Conservation (phyloP, 1,140 invertebrate species). For the Gyrodactylus salaris region DNA sequence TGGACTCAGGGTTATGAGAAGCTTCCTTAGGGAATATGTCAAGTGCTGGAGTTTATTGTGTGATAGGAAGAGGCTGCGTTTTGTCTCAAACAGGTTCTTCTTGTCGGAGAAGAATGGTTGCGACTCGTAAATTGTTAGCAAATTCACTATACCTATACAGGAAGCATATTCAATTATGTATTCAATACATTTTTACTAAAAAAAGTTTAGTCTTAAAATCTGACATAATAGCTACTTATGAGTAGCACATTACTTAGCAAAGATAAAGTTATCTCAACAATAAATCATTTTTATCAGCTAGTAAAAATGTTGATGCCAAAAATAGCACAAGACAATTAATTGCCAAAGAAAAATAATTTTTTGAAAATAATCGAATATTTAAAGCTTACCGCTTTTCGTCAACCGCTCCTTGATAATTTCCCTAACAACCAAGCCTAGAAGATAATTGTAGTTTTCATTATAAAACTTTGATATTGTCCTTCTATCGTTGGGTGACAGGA, state of each 20-base stretch:
- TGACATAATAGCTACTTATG: no score
- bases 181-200: no score
- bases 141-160: neutral
- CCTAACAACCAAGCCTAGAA: neutral
- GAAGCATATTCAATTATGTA: no score
- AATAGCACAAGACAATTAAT: no score
- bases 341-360: no score
- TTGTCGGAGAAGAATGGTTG: neutral
- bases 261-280: no score
- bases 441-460: neutral
- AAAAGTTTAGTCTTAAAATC: no score
- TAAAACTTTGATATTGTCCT: neutral
- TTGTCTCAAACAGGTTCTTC: neutral
- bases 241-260: no score
- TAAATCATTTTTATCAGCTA: no score
- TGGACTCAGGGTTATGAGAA: neutral
- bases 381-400: no score
- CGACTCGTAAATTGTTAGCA: neutral
- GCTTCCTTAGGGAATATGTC: neutral
- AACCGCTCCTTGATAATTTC: neutral
- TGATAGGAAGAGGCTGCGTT: neutral
- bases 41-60: neutral
- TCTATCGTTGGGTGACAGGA: neutral
- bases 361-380: no score
- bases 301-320: no score